Base-by-base conservation (phyloP, 2,888 invertebrate genomes). In the Deroplatys truncata region DNA sequence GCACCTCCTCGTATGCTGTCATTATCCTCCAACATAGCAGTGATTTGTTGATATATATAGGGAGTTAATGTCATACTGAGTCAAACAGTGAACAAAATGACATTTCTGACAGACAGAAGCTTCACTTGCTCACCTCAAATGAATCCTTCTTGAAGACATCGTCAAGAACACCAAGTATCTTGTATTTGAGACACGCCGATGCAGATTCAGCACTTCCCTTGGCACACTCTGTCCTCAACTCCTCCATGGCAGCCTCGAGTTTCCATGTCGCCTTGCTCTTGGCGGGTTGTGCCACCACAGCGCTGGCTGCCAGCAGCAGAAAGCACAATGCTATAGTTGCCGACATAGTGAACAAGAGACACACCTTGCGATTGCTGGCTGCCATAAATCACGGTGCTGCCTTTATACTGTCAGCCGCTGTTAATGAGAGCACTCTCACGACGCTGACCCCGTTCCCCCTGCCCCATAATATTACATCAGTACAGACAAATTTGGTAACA, bases 121-220 rank as follows among this genome's bases (percentile, higher is more conserved):
- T 43, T 43, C 43, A 43, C 43, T 43, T 10, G 43, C 93, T 93
- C 94, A 97, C 97, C 95, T 97, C 96, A 94, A 96, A 97, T 91
- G 95, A 95, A 93, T 97, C 97, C 94, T 97, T 96, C 93, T 96
- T 96, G 93, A 97, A 95, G 92, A 97, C 95, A 92, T 96, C 96
- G 93, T 97, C 97, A 93, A 97, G 94, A 87, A 90, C 90, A 83
- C 84, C 85, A 94, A 97, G 96, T 91, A 97, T 96, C 93, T 97
- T 97, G 94, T 96, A 97, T 93, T 97, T 97, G 93, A 97, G 96
- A 94, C 98, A 98, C 91, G 97, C 96, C 89, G 97, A 95, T 31
- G 97, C 96, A 9, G 87, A 87, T n/a, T 87, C 87, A 35, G 28
- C 28, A 93, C 97, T 97, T 92, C 96, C 96, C 92, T 96, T 96